Percentiles rank a stretch among this genome's conserved stretches.
Conservation (phyloP, 2,888 invertebrate genomes). For the Agrotis puta region DNA sequence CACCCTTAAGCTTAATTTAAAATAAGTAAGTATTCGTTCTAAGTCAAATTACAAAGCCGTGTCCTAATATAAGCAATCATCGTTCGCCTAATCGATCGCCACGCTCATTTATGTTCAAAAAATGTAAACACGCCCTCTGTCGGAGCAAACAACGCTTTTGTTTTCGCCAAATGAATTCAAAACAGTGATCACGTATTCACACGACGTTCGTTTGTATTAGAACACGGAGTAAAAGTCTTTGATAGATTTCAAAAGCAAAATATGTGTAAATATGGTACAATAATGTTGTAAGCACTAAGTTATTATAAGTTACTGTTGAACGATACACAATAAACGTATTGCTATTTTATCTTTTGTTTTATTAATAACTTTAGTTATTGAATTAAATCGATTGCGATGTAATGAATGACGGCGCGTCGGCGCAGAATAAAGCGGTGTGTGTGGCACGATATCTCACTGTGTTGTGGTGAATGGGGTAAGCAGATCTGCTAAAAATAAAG, state of each 20-base stretch:
- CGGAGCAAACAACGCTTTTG: not conserved
- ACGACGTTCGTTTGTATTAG: not conserved
- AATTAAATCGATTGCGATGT: constrained; percentile 58
- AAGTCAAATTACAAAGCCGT: constrained; percentile 58
- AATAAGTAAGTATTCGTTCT: constrained; percentile 66
- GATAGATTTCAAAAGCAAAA: constrained; percentile 50
- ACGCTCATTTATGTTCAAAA: not conserved
- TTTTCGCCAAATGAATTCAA: not conserved
- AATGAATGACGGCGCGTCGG: constrained; percentile 45
- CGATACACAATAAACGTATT: constrained; percentile 67
- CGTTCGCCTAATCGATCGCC: not conserved
- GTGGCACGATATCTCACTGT: constrained; percentile 17
- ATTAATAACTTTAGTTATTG: constrained; percentile 65
- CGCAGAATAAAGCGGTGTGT: constrained; percentile 24
- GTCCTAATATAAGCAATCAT: not conserved
- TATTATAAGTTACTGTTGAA: constrained; percentile 60
- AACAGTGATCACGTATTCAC: not conserved
- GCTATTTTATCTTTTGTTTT: constrained; percentile 71
- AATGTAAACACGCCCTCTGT: not conserved
- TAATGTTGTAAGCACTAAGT: constrained; percentile 59
- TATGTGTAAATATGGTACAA: constrained; percentile 64
- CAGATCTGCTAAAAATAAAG: not conserved
- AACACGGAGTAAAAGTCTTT: constrained; percentile 45
- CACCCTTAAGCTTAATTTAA: constrained; percentile 33
- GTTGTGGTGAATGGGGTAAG: not conserved